These are phyloP conservation scores for Pyrrhia umbra DNA, from an alignment of 2,888 invertebrate genomes.

Conservation along the genomic window DNA sequence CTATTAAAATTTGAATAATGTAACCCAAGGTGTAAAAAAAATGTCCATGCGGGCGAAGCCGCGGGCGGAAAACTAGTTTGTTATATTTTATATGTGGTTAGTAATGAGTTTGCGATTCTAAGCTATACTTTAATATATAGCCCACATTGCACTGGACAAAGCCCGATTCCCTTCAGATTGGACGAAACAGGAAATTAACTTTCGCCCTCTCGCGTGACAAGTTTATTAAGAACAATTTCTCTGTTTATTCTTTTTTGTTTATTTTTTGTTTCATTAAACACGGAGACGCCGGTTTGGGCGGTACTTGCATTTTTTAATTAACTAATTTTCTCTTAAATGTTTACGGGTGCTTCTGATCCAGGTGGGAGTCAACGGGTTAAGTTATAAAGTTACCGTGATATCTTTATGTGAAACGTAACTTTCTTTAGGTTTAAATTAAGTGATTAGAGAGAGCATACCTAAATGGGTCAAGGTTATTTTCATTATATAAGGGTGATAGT, in stretches of 20 bases:
- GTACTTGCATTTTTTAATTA: constrained; percentile 64
- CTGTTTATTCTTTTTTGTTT: constrained; percentile 80
- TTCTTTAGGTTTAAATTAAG: constrained; percentile 1
- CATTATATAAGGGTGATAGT: too few relatives aligned
- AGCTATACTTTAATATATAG: constrained; percentile 19
- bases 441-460: too few relatives aligned
- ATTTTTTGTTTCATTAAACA: constrained; percentile 72
- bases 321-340: constrained; percentile 51
- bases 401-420: constrained; percentile 32
- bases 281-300: constrained; percentile 64
- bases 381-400: constrained; percentile 41
- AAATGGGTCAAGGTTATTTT: not conserved
- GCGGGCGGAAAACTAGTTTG: too few relatives aligned
- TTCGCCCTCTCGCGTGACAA: constrained; percentile 86
- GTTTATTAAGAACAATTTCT: constrained; percentile 86
- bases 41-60: too few relatives aligned
- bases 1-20: too few relatives aligned
- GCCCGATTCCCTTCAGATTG: constrained; percentile 69
- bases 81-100: too few relatives aligned
- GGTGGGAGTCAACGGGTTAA: constrained; percentile 42
- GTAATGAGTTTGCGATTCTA: constrained; percentile 3
- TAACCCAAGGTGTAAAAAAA: too few relatives aligned
- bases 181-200: constrained; percentile 88
- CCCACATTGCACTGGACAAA: constrained; percentile 48
- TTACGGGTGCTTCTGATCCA: constrained; percentile 37